These are phyloP conservation scores for Scartelaos histophorus DNA, from an alignment of 2,113 vertebrate genomes.

Conservation along the genomic window DNA sequence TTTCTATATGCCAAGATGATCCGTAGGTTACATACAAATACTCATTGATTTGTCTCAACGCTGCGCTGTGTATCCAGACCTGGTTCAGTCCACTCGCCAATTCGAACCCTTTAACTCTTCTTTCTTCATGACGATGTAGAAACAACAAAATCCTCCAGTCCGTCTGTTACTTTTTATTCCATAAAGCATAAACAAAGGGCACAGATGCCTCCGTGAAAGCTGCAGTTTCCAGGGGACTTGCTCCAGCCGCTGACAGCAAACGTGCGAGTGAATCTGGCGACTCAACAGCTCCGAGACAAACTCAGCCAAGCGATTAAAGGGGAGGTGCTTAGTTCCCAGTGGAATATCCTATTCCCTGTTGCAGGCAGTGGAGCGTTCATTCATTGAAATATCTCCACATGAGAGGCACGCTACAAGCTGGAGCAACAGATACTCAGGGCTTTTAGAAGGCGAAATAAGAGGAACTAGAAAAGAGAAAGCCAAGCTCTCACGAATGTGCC, in stretches of 20 bases:
- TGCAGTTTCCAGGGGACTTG: conserved; percentile 26
- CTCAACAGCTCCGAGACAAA: conserved; percentile 49
- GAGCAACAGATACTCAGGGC: conserved; percentile 29
- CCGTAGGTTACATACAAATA: neutral
- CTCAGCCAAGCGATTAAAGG: conserved; percentile 71
- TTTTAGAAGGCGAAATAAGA: neutral
- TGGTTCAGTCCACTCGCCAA: conserved; percentile 59
- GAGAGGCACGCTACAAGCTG: conserved; percentile 9
- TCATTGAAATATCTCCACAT: conserved; percentile 60
- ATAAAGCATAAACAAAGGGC: neutral
- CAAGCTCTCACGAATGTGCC: conserved; percentile 29
- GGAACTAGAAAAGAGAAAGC: neutral
- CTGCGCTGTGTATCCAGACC: conserved; percentile 31
- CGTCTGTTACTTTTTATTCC: conserved; percentile 1
- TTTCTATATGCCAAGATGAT: neutral
- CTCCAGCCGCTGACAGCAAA: conserved; percentile 39
- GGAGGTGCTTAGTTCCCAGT: conserved; percentile 67
- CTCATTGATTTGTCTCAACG: neutral
- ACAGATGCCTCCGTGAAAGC: neutral
- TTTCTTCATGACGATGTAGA: conserved; percentile 54
- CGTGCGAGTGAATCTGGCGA: conserved; percentile 54
- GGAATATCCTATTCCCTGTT: conserved; percentile 51
- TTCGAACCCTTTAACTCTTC: conserved; percentile 54
- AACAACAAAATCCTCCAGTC: conserved; percentile 16
- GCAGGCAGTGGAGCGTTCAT: conserved; percentile 63